A percentile compares a stretch with the other conserved stretches of the same genome.
phyloP scores from a whole-genome alignment of 1,140 invertebrate genomes.

The Dreissena polymorpha region DNA sequence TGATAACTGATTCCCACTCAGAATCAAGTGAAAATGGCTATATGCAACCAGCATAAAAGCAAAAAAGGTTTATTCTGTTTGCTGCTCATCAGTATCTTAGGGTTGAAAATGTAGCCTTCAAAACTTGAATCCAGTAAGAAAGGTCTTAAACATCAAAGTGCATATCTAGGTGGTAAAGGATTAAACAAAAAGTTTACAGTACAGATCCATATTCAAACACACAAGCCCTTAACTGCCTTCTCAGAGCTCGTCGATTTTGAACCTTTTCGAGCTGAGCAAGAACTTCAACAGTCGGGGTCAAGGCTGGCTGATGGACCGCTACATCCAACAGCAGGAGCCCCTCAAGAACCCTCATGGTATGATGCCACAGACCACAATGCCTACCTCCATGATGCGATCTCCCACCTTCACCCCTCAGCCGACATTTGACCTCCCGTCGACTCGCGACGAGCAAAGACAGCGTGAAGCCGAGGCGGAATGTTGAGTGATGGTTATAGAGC shows the following conservation, averaged over 20 bases:
- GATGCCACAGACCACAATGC: conserved; percentile 43
- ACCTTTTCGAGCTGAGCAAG: conserved; percentile 73
- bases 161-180: no score
- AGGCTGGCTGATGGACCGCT: conserved; percentile 68
- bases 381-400: conserved; percentile 43
- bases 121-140: no score
- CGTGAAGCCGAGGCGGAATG: conserved; percentile 43
- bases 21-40: no score
- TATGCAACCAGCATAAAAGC: no score
- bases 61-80: no score
- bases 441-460: conserved; percentile 12
- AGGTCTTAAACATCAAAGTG: no score
- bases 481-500: background rate
- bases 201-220: background rate
- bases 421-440: conserved; percentile 39
- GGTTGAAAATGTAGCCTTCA: no score
- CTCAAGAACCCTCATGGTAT: conserved; percentile 42
- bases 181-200: no score
- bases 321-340: conserved; percentile 65
- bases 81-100: no score
- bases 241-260: conserved; percentile 71
- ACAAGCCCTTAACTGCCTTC: conserved; percentile 30
- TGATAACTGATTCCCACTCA: no score
- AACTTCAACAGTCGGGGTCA: conserved; percentile 67
- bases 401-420: conserved; percentile 50